Evolutionary conservation across 2,797 vertebrate species (phyloP), one percentile per base, ranked within the genome.

Genomic region (Malacoraja senta): DNA sequence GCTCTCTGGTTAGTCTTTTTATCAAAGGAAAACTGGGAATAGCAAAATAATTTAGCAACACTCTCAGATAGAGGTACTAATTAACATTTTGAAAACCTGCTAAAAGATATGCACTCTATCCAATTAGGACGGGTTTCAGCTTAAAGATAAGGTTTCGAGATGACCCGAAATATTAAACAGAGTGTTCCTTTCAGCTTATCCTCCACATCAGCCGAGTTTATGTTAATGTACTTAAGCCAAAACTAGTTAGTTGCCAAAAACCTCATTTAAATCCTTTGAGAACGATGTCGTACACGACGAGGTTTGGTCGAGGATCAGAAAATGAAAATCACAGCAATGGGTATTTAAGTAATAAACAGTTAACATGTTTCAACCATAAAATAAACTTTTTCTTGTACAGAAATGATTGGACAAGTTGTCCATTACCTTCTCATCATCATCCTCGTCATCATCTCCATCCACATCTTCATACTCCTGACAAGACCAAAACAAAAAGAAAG

Each of bases 381-480:
- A 29, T 13, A 92, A 76, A 17, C 12, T 44, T 38, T 15, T n/a
- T 53, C 4, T 38, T 72, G 9, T 91, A 12, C 4, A 74, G 68
- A 92, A 92, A 76, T 74, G 53, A 76, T 92, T 29, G 44, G 24
- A 92, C 13, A 0, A 2, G 71, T 76, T 4, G 26, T n/a, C 38
- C 71, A 58, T 95, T 97, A 99, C 99, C 97, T 98, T 99, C 95
- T 99, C 98, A 93, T 99, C 98, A 32, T 99, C 99, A 76, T 98
- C 98, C 17, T 99, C 98, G 0, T 99, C 98, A 44, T 99, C 99
- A 68, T 97, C 97, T 94, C 97, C 93, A 93, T 97, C 97, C 94
- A 98, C 97, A 95, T 96, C 86, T 19, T 93, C 78, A 53, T 80
- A 78, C 93, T 98, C 98, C 98, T 99, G 95, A 21, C n/a, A 24